Evolutionary conservation across 2,797 vertebrate species (phyloP).

Genomic region (Myotis findleyi): DNA sequence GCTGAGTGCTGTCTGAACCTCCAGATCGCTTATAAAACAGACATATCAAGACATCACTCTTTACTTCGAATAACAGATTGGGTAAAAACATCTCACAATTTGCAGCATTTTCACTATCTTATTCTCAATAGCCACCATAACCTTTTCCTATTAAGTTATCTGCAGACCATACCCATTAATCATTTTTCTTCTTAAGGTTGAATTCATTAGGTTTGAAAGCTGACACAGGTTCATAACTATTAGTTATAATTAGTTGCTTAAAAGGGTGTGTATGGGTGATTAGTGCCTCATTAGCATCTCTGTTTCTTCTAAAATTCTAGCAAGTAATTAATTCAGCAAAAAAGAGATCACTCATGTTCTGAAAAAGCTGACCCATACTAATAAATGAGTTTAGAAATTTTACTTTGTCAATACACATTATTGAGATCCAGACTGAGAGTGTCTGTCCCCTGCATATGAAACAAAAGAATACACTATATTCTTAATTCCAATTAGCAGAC

Average conservation of each 20-base stretch:
- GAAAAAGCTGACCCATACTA: constrained; percentile 62
- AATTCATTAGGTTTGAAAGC: constrained; percentile 80
- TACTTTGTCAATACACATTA: not conserved
- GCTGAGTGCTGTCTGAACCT: not conserved
- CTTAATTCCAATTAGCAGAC: not conserved
- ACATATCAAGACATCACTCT: constrained; percentile 23
- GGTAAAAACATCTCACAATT: constrained; percentile 24
- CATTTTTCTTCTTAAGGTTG: constrained; percentile 73
- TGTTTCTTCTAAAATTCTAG: constrained; percentile 76
- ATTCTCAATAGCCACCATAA: constrained; percentile 56
- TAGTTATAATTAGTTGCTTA: constrained; percentile 82
- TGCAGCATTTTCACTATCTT: constrained; percentile 45
- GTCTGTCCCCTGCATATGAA: not conserved
- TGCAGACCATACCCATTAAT: constrained; percentile 61
- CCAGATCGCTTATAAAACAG: constrained; percentile 58
- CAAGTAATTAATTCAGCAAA: constrained; percentile 68
- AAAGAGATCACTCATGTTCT: constrained; percentile 42
- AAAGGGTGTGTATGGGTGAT: constrained; percentile 60
- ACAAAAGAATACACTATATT: not conserved
- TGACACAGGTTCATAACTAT: constrained; percentile 79
- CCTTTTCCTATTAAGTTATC: constrained; percentile 70
- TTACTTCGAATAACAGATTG: constrained; percentile 64
- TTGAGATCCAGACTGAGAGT: not conserved
- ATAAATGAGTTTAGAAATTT: constrained; percentile 61
- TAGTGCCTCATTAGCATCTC: constrained; percentile 76